These are phyloP conservation scores for Chaenocephalus aceratus DNA, from an alignment of 2,113 vertebrate genomes.

Conservation along the genomic window DNA sequence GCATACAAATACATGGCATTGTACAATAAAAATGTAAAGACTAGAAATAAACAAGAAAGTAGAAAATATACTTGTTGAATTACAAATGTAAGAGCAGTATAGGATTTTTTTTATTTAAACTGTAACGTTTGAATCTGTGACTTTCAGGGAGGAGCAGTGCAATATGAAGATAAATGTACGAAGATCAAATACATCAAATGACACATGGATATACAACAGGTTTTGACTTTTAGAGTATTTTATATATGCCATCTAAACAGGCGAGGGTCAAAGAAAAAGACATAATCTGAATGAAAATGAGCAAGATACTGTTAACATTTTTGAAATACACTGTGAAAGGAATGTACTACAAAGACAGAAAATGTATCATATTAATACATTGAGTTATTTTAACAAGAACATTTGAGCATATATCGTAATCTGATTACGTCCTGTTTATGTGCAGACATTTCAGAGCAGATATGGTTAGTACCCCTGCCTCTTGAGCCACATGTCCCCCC, in stretches of 20 bases:
- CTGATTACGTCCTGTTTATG: background rate
- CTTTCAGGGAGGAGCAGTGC: background rate
- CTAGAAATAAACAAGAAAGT: no score
- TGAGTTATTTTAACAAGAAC: background rate
- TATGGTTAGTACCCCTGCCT: conserved; percentile 20
- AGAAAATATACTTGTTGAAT: no score
- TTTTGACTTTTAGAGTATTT: background rate
- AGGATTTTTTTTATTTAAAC: background rate
- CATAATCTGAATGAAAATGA: background rate
- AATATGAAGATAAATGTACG: background rate
- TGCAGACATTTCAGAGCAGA: background rate
- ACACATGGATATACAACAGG: background rate
- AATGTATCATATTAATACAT: background rate
- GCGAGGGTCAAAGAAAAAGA: background rate
- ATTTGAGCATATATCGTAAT: background rate
- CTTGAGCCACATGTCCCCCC: conserved; percentile 68
- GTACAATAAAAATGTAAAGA: no score
- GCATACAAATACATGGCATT: no score
- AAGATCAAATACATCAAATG: background rate
- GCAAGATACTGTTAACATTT: background rate
- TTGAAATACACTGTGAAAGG: background rate
- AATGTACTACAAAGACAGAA: background rate
- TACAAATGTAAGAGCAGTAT: background rate
- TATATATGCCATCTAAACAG: background rate
- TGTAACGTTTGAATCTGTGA: background rate